Evolutionary conservation across 92 coral and sea anemone genomes (phyloP), one percentile per base, ranked within the genome.

Genomic region (Porites cylindrica): DNA sequence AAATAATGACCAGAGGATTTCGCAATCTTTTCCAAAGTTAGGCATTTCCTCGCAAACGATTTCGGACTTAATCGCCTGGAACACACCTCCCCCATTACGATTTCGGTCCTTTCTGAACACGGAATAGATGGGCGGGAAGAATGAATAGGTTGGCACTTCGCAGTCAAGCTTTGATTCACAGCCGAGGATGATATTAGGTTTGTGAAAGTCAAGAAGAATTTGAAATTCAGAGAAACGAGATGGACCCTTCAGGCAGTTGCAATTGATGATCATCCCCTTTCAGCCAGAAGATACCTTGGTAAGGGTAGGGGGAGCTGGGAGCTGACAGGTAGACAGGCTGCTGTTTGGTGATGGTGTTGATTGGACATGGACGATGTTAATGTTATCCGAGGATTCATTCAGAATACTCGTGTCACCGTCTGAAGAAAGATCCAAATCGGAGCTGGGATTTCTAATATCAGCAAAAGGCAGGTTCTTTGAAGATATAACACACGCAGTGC

Each of bases 1-100:
- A 53, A 76, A 50, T 76, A 76, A 66, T 7, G 89, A 75, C 89
- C 89, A 85, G 81, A 85, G 72, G 70, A 76, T 75, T 76, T 85
- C 77, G 70, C 89, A 64, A 67, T 73, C 79, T 4, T 65, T 64
- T 29, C 62, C 74, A 79, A 65, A 79, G 13, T 29, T 65, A 51
- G 62, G 59, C 32, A 26, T 18, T 79, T 79, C 84, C 29, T 64
- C 60, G 19, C 84, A 79, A 23, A 69, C 79, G 16, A 86, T 19
- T 8, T 80, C 81, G 20, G 77, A 70, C 53, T 81, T 62, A 6
- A 86, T 80, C 6, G 90, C 85, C 53, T 26, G 84, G 51, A 86
- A 71, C 10, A 86, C 90, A 18, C 85, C 80, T 38, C 47, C 47
- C 47, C 47, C 47, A 38, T 38, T 38, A 38, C 47, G 47, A 38